Evolutionary conservation across 2,113 vertebrate species (phyloP).

Genomic region (Ploceus nigricollis): DNA sequence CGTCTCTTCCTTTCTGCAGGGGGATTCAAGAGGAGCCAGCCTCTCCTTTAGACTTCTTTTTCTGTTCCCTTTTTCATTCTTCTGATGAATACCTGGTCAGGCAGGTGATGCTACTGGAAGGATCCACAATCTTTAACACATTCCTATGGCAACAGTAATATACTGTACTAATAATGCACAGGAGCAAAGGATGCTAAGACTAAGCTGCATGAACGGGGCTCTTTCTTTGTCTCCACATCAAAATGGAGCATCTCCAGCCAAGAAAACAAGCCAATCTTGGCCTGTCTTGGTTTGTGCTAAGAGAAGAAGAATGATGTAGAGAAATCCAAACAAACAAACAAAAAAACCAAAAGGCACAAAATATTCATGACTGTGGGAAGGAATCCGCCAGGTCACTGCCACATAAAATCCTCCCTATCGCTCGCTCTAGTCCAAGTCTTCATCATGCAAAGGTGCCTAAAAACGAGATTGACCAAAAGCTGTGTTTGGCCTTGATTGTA

Average conservation of each 20-base stretch:
- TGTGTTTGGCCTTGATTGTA: slow-evolving; percentile 69
- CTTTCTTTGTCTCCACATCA: slow-evolving; percentile 51
- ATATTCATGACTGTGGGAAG: slow-evolving; percentile 63
- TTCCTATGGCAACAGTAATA: slow-evolving; percentile 96
- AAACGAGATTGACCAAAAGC: slow-evolving; percentile 59
- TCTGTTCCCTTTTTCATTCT: slow-evolving; percentile 71
- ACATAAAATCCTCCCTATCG: slow-evolving; percentile 45
- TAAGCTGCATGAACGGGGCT: slow-evolving; percentile 64
- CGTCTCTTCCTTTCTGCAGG: slow-evolving; percentile 10
- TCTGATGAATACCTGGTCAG: slow-evolving; percentile 77
- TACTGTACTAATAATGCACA: slow-evolving; percentile 94
- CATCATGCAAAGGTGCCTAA: slow-evolving; percentile 81
- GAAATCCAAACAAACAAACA: slow-evolving; percentile 58
- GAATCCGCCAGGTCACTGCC: slow-evolving; percentile 41
- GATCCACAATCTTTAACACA: slow-evolving; percentile 75
- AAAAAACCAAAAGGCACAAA: slow-evolving; percentile 74
- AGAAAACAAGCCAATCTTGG: background rate
- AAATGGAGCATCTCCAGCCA: slow-evolving; percentile 42
- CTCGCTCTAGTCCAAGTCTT: slow-evolving; percentile 65
- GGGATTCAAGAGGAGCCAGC: slow-evolving; percentile 85
- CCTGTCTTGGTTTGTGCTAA: slow-evolving; percentile 66
- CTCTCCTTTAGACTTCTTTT: slow-evolving; percentile 64
- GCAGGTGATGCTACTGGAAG: slow-evolving; percentile 75
- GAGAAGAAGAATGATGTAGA: slow-evolving; percentile 63
- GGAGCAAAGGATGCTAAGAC: slow-evolving; percentile 76